These are phyloP conservation scores for Lordiphosa clarofinis DNA, from an alignment of 1,140 invertebrate species.

Conservation along the genomic window DNA sequence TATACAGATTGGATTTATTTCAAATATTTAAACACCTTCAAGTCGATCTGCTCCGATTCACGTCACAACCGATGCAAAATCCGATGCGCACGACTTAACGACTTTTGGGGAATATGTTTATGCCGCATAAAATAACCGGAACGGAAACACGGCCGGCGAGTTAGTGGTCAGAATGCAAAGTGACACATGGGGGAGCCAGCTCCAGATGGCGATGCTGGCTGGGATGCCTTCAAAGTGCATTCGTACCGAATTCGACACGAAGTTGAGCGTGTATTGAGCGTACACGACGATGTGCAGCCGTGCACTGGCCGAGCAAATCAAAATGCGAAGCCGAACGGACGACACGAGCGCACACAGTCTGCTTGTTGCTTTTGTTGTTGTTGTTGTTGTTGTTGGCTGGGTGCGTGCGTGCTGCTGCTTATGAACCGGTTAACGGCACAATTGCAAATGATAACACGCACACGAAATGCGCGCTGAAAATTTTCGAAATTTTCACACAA, in stretches of 20 bases:
- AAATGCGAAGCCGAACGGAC: constrained; percentile 19
- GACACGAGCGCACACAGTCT: not conserved
- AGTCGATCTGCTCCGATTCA: too few species aligned
- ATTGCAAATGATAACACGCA: constrained; percentile 77
- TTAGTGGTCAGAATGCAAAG: constrained; percentile 79
- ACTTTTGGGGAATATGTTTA: not conserved
- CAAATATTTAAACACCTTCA: too few species aligned
- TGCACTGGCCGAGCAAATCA: constrained; percentile 26
- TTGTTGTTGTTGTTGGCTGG: constrained; percentile 22
- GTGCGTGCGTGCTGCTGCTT: constrained; percentile 40
- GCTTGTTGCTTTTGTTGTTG: constrained; percentile 14
- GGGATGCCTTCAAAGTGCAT: constrained; percentile 8
- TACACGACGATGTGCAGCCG: constrained; percentile 6
- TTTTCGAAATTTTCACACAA: constrained; percentile 78
- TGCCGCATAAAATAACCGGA: constrained; percentile 30
- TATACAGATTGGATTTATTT: too few species aligned
- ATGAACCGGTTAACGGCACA: constrained; percentile 74
- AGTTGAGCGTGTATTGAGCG: too few species aligned
- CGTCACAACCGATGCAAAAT: too few species aligned
- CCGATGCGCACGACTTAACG: too few species aligned
- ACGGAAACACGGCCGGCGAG: constrained; percentile 78
- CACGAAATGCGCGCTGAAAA: constrained; percentile 53
- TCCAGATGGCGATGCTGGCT: constrained; percentile 27
- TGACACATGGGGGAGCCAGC: constrained; percentile 67
- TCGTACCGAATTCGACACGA: constrained; percentile 1